A percentile compares a stretch with the other conserved stretches of the same genome.
Conservation (phyloP, 2,797 vertebrate genomes). For the Coccyzus lansbergi region DNA sequence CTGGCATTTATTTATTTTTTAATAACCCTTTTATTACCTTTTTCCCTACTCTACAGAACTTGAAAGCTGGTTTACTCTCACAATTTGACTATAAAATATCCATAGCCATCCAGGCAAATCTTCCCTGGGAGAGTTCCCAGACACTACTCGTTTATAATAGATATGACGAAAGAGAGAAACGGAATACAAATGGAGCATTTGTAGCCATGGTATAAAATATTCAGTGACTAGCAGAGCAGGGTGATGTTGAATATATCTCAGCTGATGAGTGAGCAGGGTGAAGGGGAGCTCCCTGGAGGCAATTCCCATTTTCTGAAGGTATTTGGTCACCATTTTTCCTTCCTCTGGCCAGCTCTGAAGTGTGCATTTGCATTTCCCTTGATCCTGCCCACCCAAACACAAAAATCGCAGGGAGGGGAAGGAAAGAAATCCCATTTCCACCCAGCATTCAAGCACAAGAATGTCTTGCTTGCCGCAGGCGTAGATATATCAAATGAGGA, state of each 20-base stretch:
- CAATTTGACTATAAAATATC: slow-evolving; percentile 76
- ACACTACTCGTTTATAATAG: slow-evolving; percentile 75
- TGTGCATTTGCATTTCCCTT: background rate
- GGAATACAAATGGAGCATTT: slow-evolving; percentile 70
- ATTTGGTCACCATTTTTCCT: slow-evolving; percentile 34
- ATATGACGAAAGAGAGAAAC: slow-evolving; percentile 72
- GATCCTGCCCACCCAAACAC: background rate
- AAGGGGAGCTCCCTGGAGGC: slow-evolving; percentile 54
- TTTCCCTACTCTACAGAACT: slow-evolving; percentile 1
- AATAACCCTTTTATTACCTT: slow-evolving; percentile 69
- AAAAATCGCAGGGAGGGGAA: background rate
- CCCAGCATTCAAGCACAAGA: background rate
- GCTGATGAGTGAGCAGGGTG: slow-evolving; percentile 32
- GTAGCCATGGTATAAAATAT: slow-evolving; percentile 71
- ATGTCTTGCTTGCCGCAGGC: background rate
- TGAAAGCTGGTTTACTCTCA: slow-evolving; percentile 66
- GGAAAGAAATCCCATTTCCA: background rate
- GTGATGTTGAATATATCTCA: slow-evolving; percentile 50
- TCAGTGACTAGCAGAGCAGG: slow-evolving; percentile 59
- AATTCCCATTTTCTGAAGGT: slow-evolving; percentile 4
- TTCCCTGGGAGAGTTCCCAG: slow-evolving; percentile 73
- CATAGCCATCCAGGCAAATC: slow-evolving; percentile 74
- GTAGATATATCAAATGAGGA: background rate
- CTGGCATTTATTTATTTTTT: slow-evolving; percentile 70
- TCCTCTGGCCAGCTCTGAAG: background rate